Evolutionary conservation across 2,888 invertebrate genomes (phyloP).

Genomic region (Drosophila nigricruria): DNA sequence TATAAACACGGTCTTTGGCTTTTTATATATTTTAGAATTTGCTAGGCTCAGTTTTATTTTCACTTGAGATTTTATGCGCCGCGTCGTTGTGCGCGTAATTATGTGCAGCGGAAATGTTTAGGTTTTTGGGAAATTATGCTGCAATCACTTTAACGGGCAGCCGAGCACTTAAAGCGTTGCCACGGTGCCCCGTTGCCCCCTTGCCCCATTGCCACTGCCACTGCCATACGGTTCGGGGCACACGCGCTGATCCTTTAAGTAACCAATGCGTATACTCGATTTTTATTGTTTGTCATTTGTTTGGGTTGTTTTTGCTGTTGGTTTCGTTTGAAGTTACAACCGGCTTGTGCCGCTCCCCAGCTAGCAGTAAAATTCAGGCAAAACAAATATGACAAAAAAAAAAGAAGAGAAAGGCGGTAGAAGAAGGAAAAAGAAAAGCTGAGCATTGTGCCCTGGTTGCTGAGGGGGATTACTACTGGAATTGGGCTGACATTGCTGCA

Average conservation of each 20-base stretch:
- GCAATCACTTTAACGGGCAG: constrained; percentile 64
- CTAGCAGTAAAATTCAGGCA: constrained; percentile 53
- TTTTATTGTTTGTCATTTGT: constrained; percentile 77
- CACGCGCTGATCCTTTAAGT: constrained; percentile 66
- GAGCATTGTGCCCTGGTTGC: constrained; percentile 39
- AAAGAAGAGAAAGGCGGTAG: background rate
- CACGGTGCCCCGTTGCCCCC: constrained; percentile 24
- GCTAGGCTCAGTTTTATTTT: constrained; percentile 43
- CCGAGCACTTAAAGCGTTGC: constrained; percentile 46
- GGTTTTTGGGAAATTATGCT: constrained; percentile 48
- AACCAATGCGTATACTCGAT: constrained; percentile 76
- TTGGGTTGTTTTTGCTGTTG: constrained; percentile 27
- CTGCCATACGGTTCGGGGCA: constrained; percentile 2
- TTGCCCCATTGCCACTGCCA: constrained; percentile 6
- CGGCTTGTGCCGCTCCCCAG: constrained; percentile 44
- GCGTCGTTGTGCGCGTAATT: constrained; percentile 49
- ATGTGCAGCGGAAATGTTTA: constrained; percentile 61
- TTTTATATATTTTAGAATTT: constrained; percentile 34
- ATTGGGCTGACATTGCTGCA: constrained; percentile 64
- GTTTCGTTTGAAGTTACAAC: constrained; percentile 36
- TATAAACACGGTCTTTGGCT: background rate
- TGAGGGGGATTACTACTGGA: constrained; percentile 35
- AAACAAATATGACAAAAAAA: constrained; percentile 59
- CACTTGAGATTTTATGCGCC: constrained; percentile 39
- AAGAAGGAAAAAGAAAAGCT: constrained; percentile 42